Evolutionary conservation across 2,888 invertebrate species (phyloP).

Genomic region (Papilio protenor): DNA sequence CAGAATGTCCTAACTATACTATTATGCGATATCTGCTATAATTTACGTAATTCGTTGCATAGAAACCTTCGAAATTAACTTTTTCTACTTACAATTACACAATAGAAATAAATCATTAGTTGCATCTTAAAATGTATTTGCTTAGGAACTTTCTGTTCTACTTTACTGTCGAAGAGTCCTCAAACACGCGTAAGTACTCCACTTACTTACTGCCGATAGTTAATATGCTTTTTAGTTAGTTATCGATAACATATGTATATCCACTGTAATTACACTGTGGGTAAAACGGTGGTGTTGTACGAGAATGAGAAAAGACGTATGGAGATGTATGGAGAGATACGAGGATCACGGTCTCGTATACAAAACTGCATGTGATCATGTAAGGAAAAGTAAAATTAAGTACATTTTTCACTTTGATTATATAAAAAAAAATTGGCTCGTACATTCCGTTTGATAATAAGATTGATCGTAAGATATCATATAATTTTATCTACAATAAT

Average conservation of each 20-base stretch:
- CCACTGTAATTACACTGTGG: not conserved
- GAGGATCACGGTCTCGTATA: not conserved
- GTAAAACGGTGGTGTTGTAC: no score
- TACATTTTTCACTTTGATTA: no score
- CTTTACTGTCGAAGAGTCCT: constrained; percentile 59
- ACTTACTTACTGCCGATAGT: not conserved
- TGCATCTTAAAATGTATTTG: constrained; percentile 70
- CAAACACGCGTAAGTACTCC: not conserved
- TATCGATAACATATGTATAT: not conserved
- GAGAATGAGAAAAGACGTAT: not conserved
- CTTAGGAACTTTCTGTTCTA: constrained; percentile 81
- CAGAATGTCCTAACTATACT: constrained; percentile 45
- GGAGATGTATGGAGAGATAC: not conserved
- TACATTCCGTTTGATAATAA: no score
- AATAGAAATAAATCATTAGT: constrained; percentile 69
- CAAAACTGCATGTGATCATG: not conserved
- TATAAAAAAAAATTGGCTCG: not conserved
- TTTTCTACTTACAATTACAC: constrained; percentile 73
- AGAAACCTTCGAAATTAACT: constrained; percentile 78
- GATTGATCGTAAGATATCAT: not conserved
- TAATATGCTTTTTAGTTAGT: not conserved
- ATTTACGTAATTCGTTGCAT: constrained; percentile 79
- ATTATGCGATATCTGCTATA: constrained; percentile 58
- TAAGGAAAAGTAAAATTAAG: no score
- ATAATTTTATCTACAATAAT: constrained; percentile 10